phyloP scores from a whole-genome alignment of 2,888 invertebrate genomes.

The Cynaeus angustus region DNA sequence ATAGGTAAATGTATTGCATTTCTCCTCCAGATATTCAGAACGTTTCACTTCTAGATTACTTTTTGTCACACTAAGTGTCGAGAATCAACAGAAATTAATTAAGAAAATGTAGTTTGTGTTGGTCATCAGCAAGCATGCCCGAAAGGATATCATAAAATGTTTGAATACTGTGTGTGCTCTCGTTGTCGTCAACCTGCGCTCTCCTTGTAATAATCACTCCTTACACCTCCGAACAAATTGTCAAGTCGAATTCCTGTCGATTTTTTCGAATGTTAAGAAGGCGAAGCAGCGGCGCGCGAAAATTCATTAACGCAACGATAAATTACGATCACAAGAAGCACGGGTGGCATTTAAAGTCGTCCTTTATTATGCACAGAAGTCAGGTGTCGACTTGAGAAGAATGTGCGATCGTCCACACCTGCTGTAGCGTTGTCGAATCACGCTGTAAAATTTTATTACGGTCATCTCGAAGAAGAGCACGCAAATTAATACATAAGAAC shows the following conservation, averaged over 20 bases:
- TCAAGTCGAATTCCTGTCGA: constrained; percentile 25
- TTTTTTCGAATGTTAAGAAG: constrained; percentile 48
- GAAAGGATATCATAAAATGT: no score
- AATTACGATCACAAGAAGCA: constrained; percentile 50
- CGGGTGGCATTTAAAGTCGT: constrained; percentile 43
- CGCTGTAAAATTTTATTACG: constrained; percentile 47
- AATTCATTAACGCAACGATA: constrained; percentile 58
- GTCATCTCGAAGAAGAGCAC: constrained; percentile 37
- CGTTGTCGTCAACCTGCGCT: neutral
- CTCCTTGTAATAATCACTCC: neutral
- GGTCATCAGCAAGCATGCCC: no score
- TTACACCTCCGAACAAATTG: constrained; percentile 22
- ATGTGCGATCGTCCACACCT: constrained; percentile 41
- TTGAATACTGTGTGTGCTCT: no score
- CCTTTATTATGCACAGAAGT: constrained; percentile 48
- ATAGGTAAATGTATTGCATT: no score
- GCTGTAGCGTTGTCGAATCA: constrained; percentile 45
- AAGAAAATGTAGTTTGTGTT: no score
- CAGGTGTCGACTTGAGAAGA: constrained; percentile 46
- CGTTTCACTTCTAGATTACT: no score
- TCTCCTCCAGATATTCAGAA: no score
- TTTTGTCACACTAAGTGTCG: no score
- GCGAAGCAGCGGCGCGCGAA: constrained; percentile 39
- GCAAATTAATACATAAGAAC: constrained; percentile 41
- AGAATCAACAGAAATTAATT: no score